Evolutionary conservation across 1,140 invertebrate genomes (phyloP), one percentile per base, ranked within the genome.

Genomic region (Dendrolimus kikuchii): DNA sequence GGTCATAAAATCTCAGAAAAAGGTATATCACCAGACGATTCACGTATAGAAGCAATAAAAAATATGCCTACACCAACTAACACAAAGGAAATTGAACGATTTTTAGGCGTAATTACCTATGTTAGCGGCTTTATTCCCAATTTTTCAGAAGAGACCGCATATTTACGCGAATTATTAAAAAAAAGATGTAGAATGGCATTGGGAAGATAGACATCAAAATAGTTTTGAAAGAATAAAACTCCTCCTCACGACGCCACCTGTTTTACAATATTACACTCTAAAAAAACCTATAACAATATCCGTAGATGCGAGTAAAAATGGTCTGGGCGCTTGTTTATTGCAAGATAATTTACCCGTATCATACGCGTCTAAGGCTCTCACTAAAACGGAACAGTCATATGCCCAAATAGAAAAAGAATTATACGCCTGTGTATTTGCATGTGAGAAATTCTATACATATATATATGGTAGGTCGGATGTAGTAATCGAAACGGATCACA

Each of bases 381-480:
- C 48, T 9, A 55, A 58, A 42, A 46, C 60, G 7, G 55, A 62
- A 40, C 55, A 62, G 51, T 38, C 36, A 39, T 62, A 58, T 36
- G 60, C 60, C 6, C 60, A 62, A 49, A 62, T 62, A 10, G 52
- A 57, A 51, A 62, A 62, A 53, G 60, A 62, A 41, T 36, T 58
- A 6, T 62, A 52, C 5, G 60, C 60, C 4, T 57, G 51, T 39
- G 53, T 57, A 7, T 62, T 41, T 41, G 53, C 60, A 3, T 57
- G 59, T 10, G 54, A 61, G 44, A 50, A 43, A 44, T 61, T 53
- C n/a, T 57, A 61, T 53, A 48, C 47, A 0, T 61, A 61, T 51
- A 57, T 61, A n/a, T 61, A 57, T 45, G 59, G 51, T 7, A 6
- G 53, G 6, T 37, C 9, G 38, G 49, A 61, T 40, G 10, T 60